phyloP scores from a whole-genome alignment of 1,140 invertebrate genomes.

The Monochamus saltuarius region DNA sequence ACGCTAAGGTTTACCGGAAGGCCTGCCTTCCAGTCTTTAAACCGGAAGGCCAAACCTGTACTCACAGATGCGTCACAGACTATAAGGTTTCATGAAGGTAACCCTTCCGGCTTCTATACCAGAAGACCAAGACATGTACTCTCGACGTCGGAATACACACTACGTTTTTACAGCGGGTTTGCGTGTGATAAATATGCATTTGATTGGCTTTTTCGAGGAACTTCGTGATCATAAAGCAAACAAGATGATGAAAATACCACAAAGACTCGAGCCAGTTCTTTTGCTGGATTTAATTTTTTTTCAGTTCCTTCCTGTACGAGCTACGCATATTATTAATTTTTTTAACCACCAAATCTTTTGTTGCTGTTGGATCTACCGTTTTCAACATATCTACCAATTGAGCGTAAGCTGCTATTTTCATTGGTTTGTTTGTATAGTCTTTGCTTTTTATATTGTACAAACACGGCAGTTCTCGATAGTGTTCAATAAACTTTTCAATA shows the following conservation, averaged over 20 bases:
- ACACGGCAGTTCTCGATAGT: background rate
- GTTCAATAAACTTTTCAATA: background rate
- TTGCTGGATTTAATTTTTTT: background rate
- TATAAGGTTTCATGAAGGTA: too few relatives aligned
- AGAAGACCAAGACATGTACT: too few relatives aligned
- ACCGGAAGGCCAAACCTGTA: too few relatives aligned
- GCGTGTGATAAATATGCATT: background rate
- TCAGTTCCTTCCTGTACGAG: background rate
- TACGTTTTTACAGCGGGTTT: too few relatives aligned
- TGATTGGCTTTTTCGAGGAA: slow-evolving; percentile 3
- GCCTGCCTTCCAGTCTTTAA: too few relatives aligned
- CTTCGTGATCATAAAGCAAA: slow-evolving; percentile 1
- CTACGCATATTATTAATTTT: slow-evolving; percentile 6
- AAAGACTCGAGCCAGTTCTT: background rate
- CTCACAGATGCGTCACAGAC: too few relatives aligned
- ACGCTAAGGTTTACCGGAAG: too few relatives aligned
- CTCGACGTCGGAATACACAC: too few relatives aligned
- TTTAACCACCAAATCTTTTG: slow-evolving; percentile 7
- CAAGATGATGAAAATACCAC: slow-evolving; percentile 2
- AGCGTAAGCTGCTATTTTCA: background rate
- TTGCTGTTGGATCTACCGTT: background rate
- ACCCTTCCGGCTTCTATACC: too few relatives aligned
- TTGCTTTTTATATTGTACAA: slow-evolving; percentile 5
- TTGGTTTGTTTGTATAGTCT: slow-evolving; percentile 1
- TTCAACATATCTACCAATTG: too few relatives aligned